A percentile compares a stretch with the other conserved stretches of the same genome.
These are phyloP conservation scores for Coluber constrictor DNA, from an alignment of 2,797 vertebrate species.

Conservation along the genomic window DNA sequence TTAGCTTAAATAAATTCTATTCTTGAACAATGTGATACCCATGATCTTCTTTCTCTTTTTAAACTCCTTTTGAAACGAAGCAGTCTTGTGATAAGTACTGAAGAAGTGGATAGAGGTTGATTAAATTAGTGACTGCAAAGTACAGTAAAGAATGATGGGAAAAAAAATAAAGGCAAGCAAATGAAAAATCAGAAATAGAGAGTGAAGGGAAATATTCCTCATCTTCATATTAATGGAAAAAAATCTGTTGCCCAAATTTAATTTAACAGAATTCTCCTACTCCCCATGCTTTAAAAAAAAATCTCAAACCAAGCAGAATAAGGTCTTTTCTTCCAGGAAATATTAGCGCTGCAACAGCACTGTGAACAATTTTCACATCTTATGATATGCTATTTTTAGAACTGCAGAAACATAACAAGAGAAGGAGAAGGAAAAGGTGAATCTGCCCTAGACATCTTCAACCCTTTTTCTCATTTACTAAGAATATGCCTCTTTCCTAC, in stretches of 20 bases:
- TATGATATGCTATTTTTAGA: conserved; percentile 22
- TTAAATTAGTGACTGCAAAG: conserved; percentile 52
- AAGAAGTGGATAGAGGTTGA: conserved; percentile 41
- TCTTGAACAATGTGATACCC: conserved; percentile 66
- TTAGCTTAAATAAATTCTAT: conserved; percentile 68
- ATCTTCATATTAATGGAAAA: conserved; percentile 25
- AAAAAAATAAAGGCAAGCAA: neutral
- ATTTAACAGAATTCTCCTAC: neutral
- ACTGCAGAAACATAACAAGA: conserved; percentile 17
- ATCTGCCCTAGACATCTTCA: neutral
- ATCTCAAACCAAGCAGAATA: conserved; percentile 24
- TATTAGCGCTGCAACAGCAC: conserved; percentile 13
- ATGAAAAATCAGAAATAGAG: conserved; percentile 2
- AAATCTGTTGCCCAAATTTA: neutral
- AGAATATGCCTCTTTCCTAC: conserved; percentile 10
- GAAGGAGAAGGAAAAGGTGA: neutral
- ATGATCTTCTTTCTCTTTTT: conserved; percentile 51
- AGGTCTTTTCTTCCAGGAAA: neutral
- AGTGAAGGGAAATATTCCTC: conserved; percentile 3
- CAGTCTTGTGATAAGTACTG: conserved; percentile 50
- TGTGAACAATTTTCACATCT: conserved; percentile 33
- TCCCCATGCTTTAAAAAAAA: neutral
- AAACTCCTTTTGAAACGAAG: conserved; percentile 56
- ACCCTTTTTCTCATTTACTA: conserved; percentile 9
- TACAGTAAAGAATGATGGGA: conserved; percentile 22